Percentiles rank a stretch among this genome's conserved stretches.
Evolutionary conservation across 1,140 invertebrate species (phyloP).

Genomic region (Conus betulinus): DNA sequence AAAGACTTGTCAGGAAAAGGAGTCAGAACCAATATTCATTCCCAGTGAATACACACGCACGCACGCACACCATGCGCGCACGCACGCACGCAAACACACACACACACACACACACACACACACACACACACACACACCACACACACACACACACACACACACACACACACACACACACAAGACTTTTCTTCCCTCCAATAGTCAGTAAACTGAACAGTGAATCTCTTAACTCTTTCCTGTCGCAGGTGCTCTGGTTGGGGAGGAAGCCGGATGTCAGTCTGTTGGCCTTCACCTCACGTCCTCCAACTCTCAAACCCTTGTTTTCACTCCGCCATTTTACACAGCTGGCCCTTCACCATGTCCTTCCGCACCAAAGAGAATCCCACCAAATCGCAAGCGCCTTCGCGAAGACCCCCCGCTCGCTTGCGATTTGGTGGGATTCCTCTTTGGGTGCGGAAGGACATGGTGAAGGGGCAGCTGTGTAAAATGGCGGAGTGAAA

Average conservation of each 20-base stretch:
- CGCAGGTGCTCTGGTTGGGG: slow-evolving; percentile 49
- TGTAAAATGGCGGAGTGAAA: slow-evolving; percentile 41
- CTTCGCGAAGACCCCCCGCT: slow-evolving; percentile 10
- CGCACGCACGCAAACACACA: neutral
- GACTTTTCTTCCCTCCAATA: too few relatives aligned
- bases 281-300: slow-evolving; percentile 43
- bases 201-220: too few relatives aligned
- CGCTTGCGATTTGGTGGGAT: too few relatives aligned
- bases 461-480: slow-evolving; percentile 38
- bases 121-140: neutral
- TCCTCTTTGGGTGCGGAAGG: slow-evolving; percentile 25
- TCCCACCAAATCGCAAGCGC: slow-evolving; percentile 1
- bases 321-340: slow-evolving; percentile 38
- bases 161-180: neutral
- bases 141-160: neutral
- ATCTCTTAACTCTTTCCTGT: neutral
- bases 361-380: slow-evolving; percentile 31
- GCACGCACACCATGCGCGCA: neutral
- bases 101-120: too few relatives aligned
- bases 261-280: slow-evolving; percentile 47
- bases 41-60: neutral
- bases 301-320: slow-evolving; percentile 14
- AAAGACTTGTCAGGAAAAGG: too few relatives aligned
- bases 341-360: slow-evolving; percentile 40
- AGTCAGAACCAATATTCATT: too few relatives aligned